Percentiles rank a stretch among this genome's conserved stretches.
Evolutionary conservation across 2,113 vertebrate genomes (phyloP).

Genomic region (Tonatia bakeri): DNA sequence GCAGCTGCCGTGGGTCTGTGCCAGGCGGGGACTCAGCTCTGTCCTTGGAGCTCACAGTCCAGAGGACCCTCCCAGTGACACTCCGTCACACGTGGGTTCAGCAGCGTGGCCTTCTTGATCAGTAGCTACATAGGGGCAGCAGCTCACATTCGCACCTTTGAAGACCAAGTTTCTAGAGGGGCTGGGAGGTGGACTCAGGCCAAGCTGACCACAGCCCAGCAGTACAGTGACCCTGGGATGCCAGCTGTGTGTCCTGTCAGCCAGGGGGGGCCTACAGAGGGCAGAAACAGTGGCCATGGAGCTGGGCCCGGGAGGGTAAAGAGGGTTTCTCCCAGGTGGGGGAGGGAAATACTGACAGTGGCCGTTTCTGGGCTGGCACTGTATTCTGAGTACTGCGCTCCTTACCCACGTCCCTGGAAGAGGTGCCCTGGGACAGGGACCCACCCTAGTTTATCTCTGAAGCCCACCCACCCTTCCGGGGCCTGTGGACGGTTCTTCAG

Average conservation of each 20-base stretch:
- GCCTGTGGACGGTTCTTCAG: no score
- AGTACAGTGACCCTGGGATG: background rate
- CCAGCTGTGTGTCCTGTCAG: background rate
- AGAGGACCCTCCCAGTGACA: background rate
- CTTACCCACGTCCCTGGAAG: background rate
- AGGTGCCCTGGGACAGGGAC: background rate
- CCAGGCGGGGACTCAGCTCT: background rate
- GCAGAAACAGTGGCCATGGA: background rate
- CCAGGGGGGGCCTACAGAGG: background rate
- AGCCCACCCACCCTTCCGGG: background rate
- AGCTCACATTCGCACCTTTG: background rate
- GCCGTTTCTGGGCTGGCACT: rapidly evolving
- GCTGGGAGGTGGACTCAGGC: background rate
- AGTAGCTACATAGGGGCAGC: background rate
- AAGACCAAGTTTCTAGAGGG: background rate
- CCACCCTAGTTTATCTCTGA: background rate
- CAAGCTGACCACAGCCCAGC: background rate
- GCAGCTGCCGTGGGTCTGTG: background rate
- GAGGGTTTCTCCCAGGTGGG: background rate
- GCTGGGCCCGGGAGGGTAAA: background rate
- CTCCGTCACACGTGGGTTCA: rapidly evolving
- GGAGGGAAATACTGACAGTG: background rate
- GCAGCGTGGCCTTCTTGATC: no score
- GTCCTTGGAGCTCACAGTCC: background rate
- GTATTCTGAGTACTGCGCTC: background rate